Evolutionary conservation across 2,113 vertebrate species (phyloP).

Genomic region (Periophthalmodon schlosseri): DNA sequence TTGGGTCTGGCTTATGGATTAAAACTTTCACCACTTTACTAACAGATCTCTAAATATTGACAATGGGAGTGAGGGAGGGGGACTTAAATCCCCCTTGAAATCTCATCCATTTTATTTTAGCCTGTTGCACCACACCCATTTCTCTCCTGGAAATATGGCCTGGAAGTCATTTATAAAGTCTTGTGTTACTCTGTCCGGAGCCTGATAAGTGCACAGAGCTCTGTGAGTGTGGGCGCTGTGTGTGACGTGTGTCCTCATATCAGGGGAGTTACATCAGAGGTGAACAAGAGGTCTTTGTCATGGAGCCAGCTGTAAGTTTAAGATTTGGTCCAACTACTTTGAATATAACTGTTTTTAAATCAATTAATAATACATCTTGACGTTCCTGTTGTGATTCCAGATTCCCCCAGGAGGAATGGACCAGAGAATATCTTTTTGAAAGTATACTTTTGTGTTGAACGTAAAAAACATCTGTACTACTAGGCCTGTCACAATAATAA

Average conservation of each 20-base stretch:
- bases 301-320: conserved; percentile 37
- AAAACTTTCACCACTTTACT: neutral
- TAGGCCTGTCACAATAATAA: too few species aligned
- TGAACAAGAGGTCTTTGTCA: conserved; percentile 31
- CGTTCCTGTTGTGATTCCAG: neutral
- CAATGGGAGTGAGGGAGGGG: neutral
- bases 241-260: conserved; percentile 47
- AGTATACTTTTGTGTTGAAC: neutral
- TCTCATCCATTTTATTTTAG: neutral
- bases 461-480: neutral
- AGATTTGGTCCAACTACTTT: conserved; percentile 34
- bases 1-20: neutral
- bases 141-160: conserved; percentile 34
- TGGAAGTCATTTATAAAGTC: conserved; percentile 58
- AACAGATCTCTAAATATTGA: neutral
- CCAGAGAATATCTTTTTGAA: neutral
- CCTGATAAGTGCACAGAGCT: conserved; percentile 33
- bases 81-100: conserved; percentile 17
- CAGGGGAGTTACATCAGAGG: conserved; percentile 57
- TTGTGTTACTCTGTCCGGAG: conserved; percentile 36
- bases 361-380: neutral
- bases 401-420: neutral
- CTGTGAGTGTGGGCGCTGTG: conserved; percentile 28
- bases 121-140: conserved; percentile 4
- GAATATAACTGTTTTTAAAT: conserved; percentile 19